A percentile compares a stretch with the other conserved stretches of the same genome.
Evolutionary conservation across 2,888 invertebrate species (phyloP).

Genomic region (Nomada fabriciana): DNA sequence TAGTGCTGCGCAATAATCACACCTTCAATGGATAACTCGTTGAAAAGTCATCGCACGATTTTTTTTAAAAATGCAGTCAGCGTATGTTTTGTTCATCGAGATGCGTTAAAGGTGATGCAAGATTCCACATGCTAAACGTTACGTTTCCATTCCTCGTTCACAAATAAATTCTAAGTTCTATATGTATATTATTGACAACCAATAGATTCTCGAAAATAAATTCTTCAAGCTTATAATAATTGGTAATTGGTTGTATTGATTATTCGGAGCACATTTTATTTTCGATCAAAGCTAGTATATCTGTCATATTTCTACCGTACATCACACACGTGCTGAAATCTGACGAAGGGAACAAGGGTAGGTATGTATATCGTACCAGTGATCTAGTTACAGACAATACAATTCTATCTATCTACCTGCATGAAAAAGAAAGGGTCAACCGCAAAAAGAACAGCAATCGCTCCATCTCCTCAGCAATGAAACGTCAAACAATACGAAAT

Average conservation of each 20-base stretch:
- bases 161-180: neutral
- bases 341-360: too few relatives aligned
- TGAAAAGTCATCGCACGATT: conserved; percentile 42
- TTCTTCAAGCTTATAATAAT: too few relatives aligned
- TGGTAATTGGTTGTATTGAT: too few relatives aligned
- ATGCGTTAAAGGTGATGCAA: conserved; percentile 17
- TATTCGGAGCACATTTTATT: too few relatives aligned
- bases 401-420: neutral
- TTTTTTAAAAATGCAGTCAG: conserved; percentile 21
- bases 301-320: too few relatives aligned
- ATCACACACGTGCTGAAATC: too few relatives aligned
- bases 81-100: conserved; percentile 20
- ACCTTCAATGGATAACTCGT: neutral
- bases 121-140: neutral
- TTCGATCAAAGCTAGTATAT: too few relatives aligned
- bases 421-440: neutral
- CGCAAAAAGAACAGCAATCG: neutral
- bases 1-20: conserved; percentile 34
- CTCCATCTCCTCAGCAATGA: neutral
- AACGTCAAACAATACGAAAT: conserved; percentile 20
- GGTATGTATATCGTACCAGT: too few relatives aligned
- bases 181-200: too few relatives aligned
- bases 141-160: neutral
- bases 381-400: too few relatives aligned
- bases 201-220: too few relatives aligned